phyloP scores from a whole-genome alignment of 2,888 invertebrate genomes.

The Drosophila phalerata region DNA sequence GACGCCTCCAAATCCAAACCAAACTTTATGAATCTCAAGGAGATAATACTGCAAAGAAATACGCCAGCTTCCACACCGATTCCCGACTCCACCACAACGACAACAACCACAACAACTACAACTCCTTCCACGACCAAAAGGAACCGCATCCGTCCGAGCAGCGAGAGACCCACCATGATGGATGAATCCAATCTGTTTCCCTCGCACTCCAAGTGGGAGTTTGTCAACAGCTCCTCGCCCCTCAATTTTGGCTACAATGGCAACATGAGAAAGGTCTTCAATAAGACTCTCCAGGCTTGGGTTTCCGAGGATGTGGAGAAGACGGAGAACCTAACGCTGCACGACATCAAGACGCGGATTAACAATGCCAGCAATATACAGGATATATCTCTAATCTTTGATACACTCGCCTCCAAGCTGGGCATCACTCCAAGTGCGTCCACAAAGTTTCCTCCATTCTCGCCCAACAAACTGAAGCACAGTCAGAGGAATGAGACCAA shows the following conservation, averaged over 20 bases:
- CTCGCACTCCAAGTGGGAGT: constrained; percentile 87
- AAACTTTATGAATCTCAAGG: constrained; percentile 84
- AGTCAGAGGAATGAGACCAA: constrained; percentile 72
- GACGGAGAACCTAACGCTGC: constrained; percentile 78
- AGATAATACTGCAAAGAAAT: constrained; percentile 83
- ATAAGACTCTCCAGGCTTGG: constrained; percentile 88
- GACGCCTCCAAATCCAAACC: constrained; percentile 63
- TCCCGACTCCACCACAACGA: neutral
- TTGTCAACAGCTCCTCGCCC: constrained; percentile 86
- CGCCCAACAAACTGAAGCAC: constrained; percentile 83
- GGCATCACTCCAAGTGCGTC: constrained; percentile 84
- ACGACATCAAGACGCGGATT: constrained; percentile 81
- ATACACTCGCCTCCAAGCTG: constrained; percentile 87
- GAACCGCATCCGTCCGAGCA: constrained; percentile 71
- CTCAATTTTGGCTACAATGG: constrained; percentile 73
- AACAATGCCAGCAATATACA: constrained; percentile 86
- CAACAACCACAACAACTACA: neutral
- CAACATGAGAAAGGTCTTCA: constrained; percentile 87
- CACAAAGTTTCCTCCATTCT: constrained; percentile 84
- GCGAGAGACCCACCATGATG: constrained; percentile 73
- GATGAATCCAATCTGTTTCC: constrained; percentile 85
- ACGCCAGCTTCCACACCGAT: constrained; percentile 6
- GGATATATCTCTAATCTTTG: constrained; percentile 89
- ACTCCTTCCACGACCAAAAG: constrained; percentile 60
- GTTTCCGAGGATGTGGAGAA: constrained; percentile 87